Evolutionary conservation across 2,113 vertebrate species (phyloP).

Genomic region (Piliocolobus tephrosceles): DNA sequence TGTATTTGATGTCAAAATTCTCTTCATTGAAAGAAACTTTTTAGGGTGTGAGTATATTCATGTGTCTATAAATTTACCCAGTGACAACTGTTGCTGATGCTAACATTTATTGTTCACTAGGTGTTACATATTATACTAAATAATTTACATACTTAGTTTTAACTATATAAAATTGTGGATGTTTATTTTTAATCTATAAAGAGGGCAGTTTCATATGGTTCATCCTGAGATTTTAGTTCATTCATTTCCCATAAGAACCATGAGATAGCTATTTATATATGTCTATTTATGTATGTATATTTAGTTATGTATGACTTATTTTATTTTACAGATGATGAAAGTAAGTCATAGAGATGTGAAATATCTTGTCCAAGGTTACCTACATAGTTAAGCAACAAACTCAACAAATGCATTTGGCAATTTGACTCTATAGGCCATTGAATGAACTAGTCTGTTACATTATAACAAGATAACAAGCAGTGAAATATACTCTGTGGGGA

Average conservation of each 20-base stretch:
- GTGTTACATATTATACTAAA: background rate
- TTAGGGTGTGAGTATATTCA: background rate
- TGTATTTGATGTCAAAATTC: background rate
- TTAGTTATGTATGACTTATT: background rate
- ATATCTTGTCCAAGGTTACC: background rate
- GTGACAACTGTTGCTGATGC: background rate
- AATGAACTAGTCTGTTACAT: background rate
- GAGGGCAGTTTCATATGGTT: background rate
- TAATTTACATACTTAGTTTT: background rate
- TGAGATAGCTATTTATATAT: background rate
- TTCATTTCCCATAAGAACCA: background rate
- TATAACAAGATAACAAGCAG: background rate
- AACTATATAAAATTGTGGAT: background rate
- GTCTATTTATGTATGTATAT: too few species aligned
- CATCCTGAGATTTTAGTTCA: background rate
- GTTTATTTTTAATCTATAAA: background rate
- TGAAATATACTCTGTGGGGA: background rate
- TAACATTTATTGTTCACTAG: background rate
- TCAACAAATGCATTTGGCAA: background rate
- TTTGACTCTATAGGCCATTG: background rate
- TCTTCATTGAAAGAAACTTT: background rate
- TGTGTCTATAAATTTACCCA: background rate
- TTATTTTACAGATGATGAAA: conserved; percentile 16
- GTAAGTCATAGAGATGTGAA: background rate
- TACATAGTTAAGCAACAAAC: background rate